Conservation (phyloP, 1,140 invertebrate genomes). For the Aphidius ervi region DNA sequence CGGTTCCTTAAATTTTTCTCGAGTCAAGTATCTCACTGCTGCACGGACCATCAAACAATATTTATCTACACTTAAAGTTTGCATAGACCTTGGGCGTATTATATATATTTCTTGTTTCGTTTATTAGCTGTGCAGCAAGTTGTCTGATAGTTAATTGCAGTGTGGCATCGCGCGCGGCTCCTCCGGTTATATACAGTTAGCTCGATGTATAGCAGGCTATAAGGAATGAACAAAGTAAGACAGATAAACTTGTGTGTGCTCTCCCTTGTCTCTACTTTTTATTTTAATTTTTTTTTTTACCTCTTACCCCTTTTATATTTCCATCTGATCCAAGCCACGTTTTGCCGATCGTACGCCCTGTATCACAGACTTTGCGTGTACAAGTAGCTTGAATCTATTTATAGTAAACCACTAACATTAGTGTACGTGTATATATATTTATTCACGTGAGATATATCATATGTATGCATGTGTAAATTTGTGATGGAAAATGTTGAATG, state of each 20-base stretch:
- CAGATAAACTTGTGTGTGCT: constrained; percentile 8
- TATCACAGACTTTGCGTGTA: constrained; percentile 25
- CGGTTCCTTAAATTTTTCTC: no score
- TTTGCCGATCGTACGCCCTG: constrained; percentile 16
- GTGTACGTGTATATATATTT: constrained; percentile 2
- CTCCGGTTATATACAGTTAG: constrained; percentile 36
- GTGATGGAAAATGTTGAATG: not conserved
- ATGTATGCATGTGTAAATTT: not conserved
- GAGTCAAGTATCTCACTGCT: no score
- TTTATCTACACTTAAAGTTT: not conserved
- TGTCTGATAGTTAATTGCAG: constrained; percentile 46
- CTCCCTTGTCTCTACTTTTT: constrained; percentile 23
- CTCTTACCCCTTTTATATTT: no score
- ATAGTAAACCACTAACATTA: constrained; percentile 31
- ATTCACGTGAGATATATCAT: not conserved
- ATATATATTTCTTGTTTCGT: constrained; percentile 31
- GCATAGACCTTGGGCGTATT: not conserved
- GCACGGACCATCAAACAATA: no score
- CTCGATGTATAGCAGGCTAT: not conserved
- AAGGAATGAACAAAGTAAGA: constrained; percentile 6
- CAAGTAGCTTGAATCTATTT: constrained; percentile 50
- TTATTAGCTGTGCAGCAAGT: constrained; percentile 39
- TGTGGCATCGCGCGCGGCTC: constrained; percentile 25
- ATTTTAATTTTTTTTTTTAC: no score
- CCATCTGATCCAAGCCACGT: not conserved